Evolutionary conservation across 1,140 invertebrate genomes (phyloP).

Genomic region (Pissodes strobi): DNA sequence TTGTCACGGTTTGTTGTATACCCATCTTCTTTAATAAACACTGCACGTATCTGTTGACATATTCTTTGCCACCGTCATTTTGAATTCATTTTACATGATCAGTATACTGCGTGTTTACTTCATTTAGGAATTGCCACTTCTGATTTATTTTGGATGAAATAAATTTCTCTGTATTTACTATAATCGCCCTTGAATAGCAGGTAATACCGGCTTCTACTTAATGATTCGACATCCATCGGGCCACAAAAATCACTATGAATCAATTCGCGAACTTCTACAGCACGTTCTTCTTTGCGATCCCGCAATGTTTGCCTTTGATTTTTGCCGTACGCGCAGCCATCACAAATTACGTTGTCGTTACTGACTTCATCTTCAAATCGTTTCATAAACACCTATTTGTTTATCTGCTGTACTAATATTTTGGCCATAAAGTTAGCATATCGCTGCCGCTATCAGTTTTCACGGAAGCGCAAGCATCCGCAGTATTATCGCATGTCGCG

Average conservation of each 20-base stretch:
- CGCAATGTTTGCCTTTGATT: no score
- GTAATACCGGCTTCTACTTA: conserved; percentile 49
- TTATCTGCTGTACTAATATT: no score
- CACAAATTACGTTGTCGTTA: no score
- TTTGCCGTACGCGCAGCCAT: no score
- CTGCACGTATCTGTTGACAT: conserved; percentile 41
- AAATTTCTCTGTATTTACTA: conserved; percentile 42
- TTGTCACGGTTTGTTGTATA: conserved; percentile 52
- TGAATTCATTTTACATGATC: conserved; percentile 49
- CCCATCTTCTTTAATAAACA: conserved; percentile 41
- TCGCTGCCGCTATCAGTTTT: no score
- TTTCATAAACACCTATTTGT: no score
- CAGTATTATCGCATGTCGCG: no score
- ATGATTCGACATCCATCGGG: conserved; percentile 51
- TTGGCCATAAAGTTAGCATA: no score
- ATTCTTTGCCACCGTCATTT: conserved; percentile 56
- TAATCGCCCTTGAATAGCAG: conserved; percentile 51
- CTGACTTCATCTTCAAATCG: no score
- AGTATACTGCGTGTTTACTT: conserved; percentile 47
- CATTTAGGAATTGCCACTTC: conserved; percentile 46
- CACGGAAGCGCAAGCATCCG: no score
- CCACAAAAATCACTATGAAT: conserved; percentile 56
- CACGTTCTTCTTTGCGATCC: not conserved
- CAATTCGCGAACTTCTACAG: conserved; percentile 20
- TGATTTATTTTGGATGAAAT: conserved; percentile 48